A percentile compares a stretch with the other conserved stretches of the same genome.
Conservation (phyloP, 2,113 vertebrate genomes). For the Pleuronectes platessa region DNA sequence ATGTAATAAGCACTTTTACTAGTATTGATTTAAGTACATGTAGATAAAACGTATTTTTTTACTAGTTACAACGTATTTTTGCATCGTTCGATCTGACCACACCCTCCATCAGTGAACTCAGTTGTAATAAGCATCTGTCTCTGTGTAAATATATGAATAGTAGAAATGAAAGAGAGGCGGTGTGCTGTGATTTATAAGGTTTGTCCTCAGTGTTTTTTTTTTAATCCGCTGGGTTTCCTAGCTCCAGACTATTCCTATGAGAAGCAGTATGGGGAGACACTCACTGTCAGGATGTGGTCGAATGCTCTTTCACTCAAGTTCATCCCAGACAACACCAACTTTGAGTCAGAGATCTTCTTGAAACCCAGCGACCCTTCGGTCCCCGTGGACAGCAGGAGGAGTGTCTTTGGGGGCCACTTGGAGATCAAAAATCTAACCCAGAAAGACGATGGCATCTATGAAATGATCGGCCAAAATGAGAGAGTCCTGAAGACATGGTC, state of each 20-base stretch:
- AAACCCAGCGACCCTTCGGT: rapidly evolving
- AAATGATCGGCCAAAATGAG: background rate
- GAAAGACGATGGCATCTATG: slow-evolving; percentile 27
- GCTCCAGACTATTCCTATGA: rapidly evolving
- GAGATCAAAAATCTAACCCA: background rate
- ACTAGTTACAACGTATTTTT: too few species aligned
- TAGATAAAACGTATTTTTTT: too few species aligned
- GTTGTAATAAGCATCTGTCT: background rate
- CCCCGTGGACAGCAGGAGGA: background rate
- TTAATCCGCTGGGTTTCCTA: background rate
- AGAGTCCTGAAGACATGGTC: rapidly evolving
- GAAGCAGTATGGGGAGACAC: background rate
- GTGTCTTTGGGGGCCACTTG: rapidly evolving
- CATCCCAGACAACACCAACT: rapidly evolving
- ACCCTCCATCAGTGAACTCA: background rate
- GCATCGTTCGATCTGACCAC: too few species aligned
- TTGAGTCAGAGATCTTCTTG: slow-evolving; percentile 17
- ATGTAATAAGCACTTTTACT: too few species aligned
- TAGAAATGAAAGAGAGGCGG: too few species aligned
- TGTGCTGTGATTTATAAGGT: too few species aligned
- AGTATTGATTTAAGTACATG: too few species aligned
- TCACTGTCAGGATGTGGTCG: rapidly evolving
- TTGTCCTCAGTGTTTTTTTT: too few species aligned
- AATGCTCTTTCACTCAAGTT: background rate
- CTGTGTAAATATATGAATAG: too few species aligned